A percentile compares a stretch with the other conserved stretches of the same genome.
phyloP scores from a whole-genome alignment of 2,113 vertebrate species.

The Malaclemys terrapin region DNA sequence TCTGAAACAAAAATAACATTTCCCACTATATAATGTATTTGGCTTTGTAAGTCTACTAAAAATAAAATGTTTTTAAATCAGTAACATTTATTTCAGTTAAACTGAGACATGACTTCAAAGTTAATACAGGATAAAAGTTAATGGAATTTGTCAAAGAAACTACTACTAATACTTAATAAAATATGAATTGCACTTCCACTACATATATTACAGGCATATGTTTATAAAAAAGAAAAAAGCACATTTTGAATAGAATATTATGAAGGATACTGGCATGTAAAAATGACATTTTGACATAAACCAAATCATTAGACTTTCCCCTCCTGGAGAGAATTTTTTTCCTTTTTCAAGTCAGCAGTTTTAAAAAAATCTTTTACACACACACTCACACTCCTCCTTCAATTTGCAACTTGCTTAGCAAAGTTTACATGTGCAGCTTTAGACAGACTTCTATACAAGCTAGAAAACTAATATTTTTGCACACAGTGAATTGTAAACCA shows the following conservation, averaged over 20 bases:
- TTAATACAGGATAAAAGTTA: constrained; percentile 62
- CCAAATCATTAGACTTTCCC: constrained; percentile 15
- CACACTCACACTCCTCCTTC: background rate
- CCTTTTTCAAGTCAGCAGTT: constrained; percentile 42
- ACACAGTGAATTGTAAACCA: constrained; percentile 6
- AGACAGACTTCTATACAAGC: constrained; percentile 10
- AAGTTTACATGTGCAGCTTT: constrained; percentile 9
- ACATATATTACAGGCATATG: constrained; percentile 11
- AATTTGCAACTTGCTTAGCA: background rate
- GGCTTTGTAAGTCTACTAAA: background rate
- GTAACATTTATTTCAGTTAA: constrained; percentile 78
- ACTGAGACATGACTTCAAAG: constrained; percentile 63
- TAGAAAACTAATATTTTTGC: background rate
- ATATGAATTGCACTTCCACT: constrained; percentile 14
- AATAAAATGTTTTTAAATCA: constrained; percentile 43
- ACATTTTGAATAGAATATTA: constrained; percentile 36
- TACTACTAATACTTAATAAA: constrained; percentile 18
- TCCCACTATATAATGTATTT: background rate
- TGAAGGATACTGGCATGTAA: constrained; percentile 42
- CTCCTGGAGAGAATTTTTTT: background rate
- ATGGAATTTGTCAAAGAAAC: constrained; percentile 48
- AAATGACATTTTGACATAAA: constrained; percentile 37
- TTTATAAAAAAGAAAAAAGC: constrained; percentile 26
- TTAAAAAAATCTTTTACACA: constrained; percentile 26
- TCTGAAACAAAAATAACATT: background rate